Percentiles rank a stretch among this genome's conserved stretches.
Evolutionary conservation across 37 sponge, comb jelly and placozoan species (phyloP).

Genomic region (Tethya wilhelma): DNA sequence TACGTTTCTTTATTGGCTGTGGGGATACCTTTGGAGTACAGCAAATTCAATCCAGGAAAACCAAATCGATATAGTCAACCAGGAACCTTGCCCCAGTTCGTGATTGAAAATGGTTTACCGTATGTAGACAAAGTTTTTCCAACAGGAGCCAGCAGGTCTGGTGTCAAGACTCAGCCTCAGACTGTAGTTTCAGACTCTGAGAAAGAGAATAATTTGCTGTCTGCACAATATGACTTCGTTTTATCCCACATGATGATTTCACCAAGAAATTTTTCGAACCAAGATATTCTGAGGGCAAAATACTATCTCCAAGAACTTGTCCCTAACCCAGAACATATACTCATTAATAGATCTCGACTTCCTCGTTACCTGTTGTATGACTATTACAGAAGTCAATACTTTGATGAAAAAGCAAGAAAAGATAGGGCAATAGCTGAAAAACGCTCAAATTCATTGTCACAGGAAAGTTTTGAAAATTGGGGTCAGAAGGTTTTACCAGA

Average conservation of each 20-base stretch:
- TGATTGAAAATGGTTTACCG: slow-evolving; percentile 26
- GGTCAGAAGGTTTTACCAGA: not conserved
- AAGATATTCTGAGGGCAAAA: slow-evolving; percentile 15
- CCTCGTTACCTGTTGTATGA: slow-evolving; percentile 25
- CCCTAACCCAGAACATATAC: slow-evolving; percentile 17
- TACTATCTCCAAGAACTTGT: slow-evolving; percentile 30
- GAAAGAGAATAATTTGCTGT: slow-evolving; percentile 12
- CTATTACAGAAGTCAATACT: slow-evolving; percentile 25
- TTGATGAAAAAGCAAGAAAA: not conserved
- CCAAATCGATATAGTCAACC: not conserved
- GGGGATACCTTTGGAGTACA: not conserved
- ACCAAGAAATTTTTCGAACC: slow-evolving; percentile 2
- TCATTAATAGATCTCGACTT: not conserved
- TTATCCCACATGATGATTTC: slow-evolving; percentile 22
- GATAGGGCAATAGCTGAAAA: slow-evolving; percentile 4
- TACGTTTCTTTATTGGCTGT: not conserved
- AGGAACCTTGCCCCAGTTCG: not conserved
- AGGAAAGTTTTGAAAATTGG: slow-evolving; percentile 11
- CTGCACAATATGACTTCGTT: slow-evolving; percentile 3
- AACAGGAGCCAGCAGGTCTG: not conserved
- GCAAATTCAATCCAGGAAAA: slow-evolving; percentile 34
- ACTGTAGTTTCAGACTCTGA: not conserved
- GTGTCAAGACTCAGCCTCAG: not conserved
- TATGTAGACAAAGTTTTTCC: slow-evolving; percentile 27
- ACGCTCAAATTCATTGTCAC: slow-evolving; percentile 1